phyloP scores from a whole-genome alignment of 2,797 vertebrate species.

The Hylomyscus alleni region DNA sequence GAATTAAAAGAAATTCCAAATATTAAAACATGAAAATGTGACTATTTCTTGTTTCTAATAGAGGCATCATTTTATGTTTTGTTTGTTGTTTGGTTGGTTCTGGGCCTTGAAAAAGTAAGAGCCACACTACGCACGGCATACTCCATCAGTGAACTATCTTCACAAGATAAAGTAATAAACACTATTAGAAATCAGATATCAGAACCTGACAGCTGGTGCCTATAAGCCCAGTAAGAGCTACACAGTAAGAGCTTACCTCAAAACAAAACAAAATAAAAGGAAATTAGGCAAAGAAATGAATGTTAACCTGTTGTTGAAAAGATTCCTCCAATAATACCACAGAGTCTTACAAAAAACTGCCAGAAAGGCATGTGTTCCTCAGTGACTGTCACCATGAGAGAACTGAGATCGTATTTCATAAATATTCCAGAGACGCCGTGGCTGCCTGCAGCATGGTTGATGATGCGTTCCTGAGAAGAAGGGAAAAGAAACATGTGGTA shows the following conservation, averaged over 20 bases:
- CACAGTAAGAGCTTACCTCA: neutral
- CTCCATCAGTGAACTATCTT: neutral
- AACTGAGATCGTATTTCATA: constrained; percentile 99
- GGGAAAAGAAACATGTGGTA: neutral
- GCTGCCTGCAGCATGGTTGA: constrained; percentile 98
- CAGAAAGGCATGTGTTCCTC: constrained; percentile 99
- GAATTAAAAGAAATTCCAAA: constrained; percentile 52
- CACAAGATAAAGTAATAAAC: neutral
- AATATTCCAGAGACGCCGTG: constrained; percentile 99
- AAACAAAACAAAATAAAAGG: neutral
- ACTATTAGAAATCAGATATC: neutral
- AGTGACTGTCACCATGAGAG: constrained; percentile 97
- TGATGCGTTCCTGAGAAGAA: constrained; percentile 93
- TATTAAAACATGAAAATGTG: constrained; percentile 27
- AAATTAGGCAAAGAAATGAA: constrained; percentile 51
- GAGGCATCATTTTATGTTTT: neutral
- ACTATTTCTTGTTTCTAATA: constrained; percentile 16
- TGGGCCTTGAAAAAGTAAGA: neutral
- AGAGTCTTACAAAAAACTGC: constrained; percentile 98
- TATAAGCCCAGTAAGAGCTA: neutral
- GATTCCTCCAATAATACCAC: constrained; percentile 98
- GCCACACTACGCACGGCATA: neutral
- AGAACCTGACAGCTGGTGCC: neutral
- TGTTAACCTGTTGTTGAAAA: constrained; percentile 97
- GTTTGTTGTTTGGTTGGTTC: neutral